Percentiles rank a stretch among this genome's conserved stretches.
These are phyloP conservation scores for Spodoptera frugiperda DNA, from an alignment of 1,140 invertebrate genomes.

Conservation along the genomic window DNA sequence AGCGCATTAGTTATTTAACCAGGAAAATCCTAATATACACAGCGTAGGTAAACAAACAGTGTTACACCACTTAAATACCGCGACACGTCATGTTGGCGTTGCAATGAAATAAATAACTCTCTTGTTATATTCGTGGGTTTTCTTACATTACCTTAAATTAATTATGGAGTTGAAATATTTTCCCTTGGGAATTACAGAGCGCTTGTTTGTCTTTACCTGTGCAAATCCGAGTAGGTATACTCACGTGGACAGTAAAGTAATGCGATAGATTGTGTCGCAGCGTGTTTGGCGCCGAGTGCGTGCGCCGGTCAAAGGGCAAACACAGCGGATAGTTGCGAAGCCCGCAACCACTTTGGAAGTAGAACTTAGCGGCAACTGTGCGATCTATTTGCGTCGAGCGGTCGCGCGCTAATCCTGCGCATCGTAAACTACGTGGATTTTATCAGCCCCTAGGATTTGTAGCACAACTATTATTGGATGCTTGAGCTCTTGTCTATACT, in stretches of 20 bases:
- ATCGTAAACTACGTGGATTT: slow-evolving; percentile 35
- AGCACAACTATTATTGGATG: slow-evolving; percentile 34
- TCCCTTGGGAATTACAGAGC: too few species aligned
- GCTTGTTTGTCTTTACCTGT: neutral
- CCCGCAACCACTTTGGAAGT: slow-evolving; percentile 43
- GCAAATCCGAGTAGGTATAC: too few species aligned
- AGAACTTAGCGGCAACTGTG: slow-evolving; percentile 46
- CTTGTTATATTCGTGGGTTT: too few species aligned
- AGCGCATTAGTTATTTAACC: neutral
- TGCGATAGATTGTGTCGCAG: neutral
- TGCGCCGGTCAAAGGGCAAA: slow-evolving; percentile 57
- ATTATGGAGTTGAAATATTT: too few species aligned
- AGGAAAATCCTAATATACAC: slow-evolving; percentile 21
- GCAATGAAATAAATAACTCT: too few species aligned
- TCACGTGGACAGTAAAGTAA: neutral
- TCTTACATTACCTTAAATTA: too few species aligned
- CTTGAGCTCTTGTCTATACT: slow-evolving; percentile 21
- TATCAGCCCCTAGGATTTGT: slow-evolving; percentile 26
- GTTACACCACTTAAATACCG: too few species aligned
- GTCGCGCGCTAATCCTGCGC: slow-evolving; percentile 44
- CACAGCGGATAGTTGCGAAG: slow-evolving; percentile 49
- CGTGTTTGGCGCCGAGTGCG: slow-evolving; percentile 46
- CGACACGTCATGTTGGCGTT: neutral
- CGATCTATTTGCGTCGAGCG: slow-evolving; percentile 56
- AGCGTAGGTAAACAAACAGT: neutral